phyloP scores from a whole-genome alignment of 2,888 invertebrate species.

The Harmothoe impar region DNA sequence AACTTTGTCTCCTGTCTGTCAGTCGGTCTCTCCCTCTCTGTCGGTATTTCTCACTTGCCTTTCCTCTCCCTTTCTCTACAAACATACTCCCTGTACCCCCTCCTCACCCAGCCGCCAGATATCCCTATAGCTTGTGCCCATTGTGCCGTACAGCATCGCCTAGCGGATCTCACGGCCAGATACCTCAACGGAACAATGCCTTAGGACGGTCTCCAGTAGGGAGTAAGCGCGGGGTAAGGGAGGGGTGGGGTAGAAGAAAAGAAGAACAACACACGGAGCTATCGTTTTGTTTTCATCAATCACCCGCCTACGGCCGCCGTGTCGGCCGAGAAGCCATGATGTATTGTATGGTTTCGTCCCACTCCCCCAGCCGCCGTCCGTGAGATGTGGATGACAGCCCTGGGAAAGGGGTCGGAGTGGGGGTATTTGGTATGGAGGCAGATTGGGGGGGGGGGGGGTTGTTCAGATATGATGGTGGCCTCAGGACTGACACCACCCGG shows the following conservation, averaged over 20 bases:
- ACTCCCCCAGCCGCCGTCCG: not conserved
- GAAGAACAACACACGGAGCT: not conserved
- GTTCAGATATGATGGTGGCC: not conserved
- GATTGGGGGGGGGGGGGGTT: not conserved
- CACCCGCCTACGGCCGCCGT: not conserved
- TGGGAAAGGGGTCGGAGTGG: too few species aligned
- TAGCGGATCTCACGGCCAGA: not conserved
- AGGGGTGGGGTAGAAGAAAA: not conserved
- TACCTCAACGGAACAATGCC: not conserved
- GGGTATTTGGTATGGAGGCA: too few species aligned
- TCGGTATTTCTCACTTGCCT: not conserved
- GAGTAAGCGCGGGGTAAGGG: not conserved
- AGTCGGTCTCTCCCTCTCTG: not conserved
- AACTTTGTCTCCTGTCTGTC: too few species aligned
- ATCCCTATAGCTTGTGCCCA: not conserved
- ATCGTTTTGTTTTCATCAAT: conserved; percentile 52
- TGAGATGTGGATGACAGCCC: not conserved
- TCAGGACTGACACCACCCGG: not conserved
- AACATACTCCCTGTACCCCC: not conserved
- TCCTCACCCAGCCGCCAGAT: not conserved
- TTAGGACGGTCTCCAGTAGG: not conserved
- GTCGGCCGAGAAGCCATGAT: conserved; percentile 29
- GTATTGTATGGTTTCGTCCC: not conserved
- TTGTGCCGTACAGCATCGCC: not conserved
- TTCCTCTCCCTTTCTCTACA: too few species aligned